Conservation (phyloP, 2,797 vertebrate species). For the Cyprinodon diabolis region DNA sequence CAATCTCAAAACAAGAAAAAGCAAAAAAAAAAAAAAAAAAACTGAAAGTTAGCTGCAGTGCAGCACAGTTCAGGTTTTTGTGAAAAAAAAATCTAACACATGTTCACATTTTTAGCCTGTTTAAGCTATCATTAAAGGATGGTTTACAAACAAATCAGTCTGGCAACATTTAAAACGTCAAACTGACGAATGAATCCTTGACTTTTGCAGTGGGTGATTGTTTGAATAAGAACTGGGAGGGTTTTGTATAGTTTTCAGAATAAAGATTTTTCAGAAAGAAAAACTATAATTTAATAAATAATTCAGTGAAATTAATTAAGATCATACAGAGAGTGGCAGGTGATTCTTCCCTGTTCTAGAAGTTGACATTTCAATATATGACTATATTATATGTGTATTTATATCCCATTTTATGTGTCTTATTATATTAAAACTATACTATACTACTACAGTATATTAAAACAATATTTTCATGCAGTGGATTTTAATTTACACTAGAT, state of each 20-base stretch:
- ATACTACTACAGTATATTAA: too few relatives aligned
- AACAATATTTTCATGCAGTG: too few relatives aligned
- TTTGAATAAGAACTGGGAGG: neutral
- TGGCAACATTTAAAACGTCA: neutral
- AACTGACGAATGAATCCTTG: neutral
- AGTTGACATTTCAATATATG: too few relatives aligned
- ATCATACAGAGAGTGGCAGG: too few relatives aligned
- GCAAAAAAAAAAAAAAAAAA: neutral
- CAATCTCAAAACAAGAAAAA: neutral
- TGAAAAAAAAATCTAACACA: neutral
- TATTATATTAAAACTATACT: too few relatives aligned
- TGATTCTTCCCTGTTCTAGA: too few relatives aligned
- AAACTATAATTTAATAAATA: neutral
- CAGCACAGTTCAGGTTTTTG: conserved; percentile 19
- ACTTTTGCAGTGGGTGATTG: neutral
- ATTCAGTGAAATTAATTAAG: neutral
- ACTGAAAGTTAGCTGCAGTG: conserved; percentile 38
- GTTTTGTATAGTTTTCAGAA: neutral
- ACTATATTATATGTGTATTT: too few relatives aligned
- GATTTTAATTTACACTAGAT: too few relatives aligned
- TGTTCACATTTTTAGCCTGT: conserved; percentile 3
- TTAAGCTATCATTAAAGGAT: neutral
- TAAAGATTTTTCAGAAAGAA: too few relatives aligned
- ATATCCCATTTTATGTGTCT: too few relatives aligned
- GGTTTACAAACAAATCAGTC: neutral